These are phyloP conservation scores for Hydrophis major DNA, from an alignment of 2,797 vertebrate genomes.

Conservation along the genomic window DNA sequence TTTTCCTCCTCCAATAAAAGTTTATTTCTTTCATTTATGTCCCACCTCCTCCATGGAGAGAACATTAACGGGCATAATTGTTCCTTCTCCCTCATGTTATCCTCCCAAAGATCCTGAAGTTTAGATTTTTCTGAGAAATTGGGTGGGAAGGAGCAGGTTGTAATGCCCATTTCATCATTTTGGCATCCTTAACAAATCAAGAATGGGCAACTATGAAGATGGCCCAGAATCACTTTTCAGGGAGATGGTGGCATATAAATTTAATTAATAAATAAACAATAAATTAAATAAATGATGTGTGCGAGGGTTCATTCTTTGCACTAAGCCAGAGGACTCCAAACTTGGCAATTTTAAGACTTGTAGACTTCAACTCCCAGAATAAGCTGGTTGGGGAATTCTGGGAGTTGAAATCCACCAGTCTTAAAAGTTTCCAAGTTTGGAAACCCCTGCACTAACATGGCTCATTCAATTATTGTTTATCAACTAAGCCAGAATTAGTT, in stretches of 20 bases:
- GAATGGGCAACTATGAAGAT: not conserved
- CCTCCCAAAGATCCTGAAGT: not conserved
- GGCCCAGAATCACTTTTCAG: not conserved
- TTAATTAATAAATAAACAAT: not conserved
- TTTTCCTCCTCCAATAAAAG: not conserved
- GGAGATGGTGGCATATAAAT: not conserved
- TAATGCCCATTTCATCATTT: not conserved
- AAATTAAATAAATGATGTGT: no score
- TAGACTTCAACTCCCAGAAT: not conserved
- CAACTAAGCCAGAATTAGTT: not conserved
- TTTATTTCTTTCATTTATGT: not conserved
- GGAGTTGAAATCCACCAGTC: not conserved
- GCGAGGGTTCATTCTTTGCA: not conserved
- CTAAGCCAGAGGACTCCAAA: not conserved
- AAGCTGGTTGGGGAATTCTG: not conserved
- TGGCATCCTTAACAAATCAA: not conserved
- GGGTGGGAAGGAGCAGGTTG: not conserved
- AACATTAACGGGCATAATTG: not conserved
- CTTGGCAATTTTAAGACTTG: not conserved
- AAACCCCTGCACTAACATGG: not conserved
- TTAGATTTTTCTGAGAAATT: not conserved
- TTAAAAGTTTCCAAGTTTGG: not conserved
- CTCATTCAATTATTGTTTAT: not conserved
- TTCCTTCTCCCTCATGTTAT: not conserved
- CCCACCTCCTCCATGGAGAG: not conserved